Conservation (phyloP, 2,797 vertebrate species). For the Limosa lapponica region DNA sequence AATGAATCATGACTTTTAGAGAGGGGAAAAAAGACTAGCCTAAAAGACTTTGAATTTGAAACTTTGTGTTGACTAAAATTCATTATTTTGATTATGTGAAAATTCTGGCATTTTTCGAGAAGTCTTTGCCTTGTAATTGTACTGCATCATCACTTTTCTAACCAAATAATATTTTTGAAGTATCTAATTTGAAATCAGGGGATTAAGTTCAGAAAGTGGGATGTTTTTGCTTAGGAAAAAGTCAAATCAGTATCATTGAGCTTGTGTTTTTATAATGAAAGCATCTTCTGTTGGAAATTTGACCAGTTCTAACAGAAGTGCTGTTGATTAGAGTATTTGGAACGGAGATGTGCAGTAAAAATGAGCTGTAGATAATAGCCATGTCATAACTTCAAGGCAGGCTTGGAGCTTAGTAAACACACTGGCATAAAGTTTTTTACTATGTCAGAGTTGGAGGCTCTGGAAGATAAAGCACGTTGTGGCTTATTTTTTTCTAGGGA, state of each 20-base stretch:
- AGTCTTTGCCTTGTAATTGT: not conserved
- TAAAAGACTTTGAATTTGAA: not conserved
- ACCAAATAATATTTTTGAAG: not conserved
- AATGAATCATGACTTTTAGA: not conserved
- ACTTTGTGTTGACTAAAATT: not conserved
- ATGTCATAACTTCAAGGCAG: not conserved
- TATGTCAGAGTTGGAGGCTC: not conserved
- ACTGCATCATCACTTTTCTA: not conserved
- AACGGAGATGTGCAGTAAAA: not conserved
- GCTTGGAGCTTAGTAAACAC: not conserved
- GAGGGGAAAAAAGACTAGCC: accelerated
- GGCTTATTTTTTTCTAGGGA: not conserved
- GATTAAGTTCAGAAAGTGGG: not conserved
- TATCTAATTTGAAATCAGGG: not conserved
- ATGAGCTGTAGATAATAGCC: not conserved
- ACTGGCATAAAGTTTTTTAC: not conserved
- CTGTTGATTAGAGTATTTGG: not conserved
- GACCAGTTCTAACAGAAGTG: not conserved
- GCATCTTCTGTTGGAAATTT: not conserved
- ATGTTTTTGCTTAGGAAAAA: not conserved
- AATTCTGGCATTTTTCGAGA: not conserved
- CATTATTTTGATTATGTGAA: not conserved
- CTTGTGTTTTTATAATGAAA: not conserved
- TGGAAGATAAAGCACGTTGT: not conserved
- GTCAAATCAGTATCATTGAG: not conserved